These are phyloP conservation scores for Caenorhabditis briggsae DNA, from an alignment of 1,140 invertebrate genomes.

Conservation along the genomic window DNA sequence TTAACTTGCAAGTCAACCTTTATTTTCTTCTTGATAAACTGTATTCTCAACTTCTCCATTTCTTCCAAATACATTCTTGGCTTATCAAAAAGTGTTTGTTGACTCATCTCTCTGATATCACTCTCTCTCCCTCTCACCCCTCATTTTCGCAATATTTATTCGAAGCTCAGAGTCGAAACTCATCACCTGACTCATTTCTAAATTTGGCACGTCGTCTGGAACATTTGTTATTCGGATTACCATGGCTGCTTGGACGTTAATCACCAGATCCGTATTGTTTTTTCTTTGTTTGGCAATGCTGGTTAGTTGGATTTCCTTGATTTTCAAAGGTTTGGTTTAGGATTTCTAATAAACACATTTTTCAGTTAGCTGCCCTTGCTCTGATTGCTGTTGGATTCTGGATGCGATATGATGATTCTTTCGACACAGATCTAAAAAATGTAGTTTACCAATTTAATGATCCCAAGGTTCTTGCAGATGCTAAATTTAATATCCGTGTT, in stretches of 20 bases:
- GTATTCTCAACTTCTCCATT: not conserved
- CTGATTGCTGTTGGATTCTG: slow-evolving; percentile 40
- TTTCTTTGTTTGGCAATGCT: not conserved
- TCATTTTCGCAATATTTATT: slow-evolving; percentile 29
- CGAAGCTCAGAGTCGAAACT: slow-evolving; percentile 16
- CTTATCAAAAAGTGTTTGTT: slow-evolving; percentile 12
- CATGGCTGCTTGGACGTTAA: slow-evolving; percentile 8
- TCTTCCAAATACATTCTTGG: slow-evolving; percentile 34
- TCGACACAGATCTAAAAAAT: slow-evolving; percentile 24
- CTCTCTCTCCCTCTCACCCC: not conserved
- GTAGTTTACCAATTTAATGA: not conserved
- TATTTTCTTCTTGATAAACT: not conserved
- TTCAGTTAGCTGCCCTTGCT: slow-evolving; percentile 13
- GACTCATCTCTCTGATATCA: slow-evolving; percentile 37
- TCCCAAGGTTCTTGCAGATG: not conserved
- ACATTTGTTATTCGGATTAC: not conserved
- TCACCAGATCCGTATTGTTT: not conserved
- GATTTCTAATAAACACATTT: too few relatives aligned
- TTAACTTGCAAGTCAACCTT: slow-evolving; percentile 20
- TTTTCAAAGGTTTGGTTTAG: too few relatives aligned
- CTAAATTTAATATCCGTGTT: slow-evolving; percentile 23
- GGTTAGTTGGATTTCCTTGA: not conserved
- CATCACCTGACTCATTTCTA: not conserved
- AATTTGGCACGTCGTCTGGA: not conserved
- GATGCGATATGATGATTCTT: slow-evolving; percentile 32